Base-by-base conservation (phyloP, 2,113 vertebrate species). In the Dasyurus viverrinus region DNA sequence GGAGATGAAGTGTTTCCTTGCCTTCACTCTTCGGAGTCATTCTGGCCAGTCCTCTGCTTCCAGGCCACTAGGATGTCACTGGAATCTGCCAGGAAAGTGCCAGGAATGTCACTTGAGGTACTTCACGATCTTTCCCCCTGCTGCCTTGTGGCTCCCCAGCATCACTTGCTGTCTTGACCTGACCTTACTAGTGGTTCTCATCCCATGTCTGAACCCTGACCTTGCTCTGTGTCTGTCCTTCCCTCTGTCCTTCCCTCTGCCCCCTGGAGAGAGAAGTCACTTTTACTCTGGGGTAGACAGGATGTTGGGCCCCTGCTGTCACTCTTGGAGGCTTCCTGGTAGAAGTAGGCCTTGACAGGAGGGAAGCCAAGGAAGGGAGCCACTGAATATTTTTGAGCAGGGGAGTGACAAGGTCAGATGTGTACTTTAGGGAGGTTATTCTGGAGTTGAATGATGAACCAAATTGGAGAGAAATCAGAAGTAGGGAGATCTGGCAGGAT, bases 101-200 rank as follows among this genome's bases (percentile, higher is more conserved):
- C 50, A 50, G 50, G 50, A 50, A 26, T 52, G 9, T 8, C 46
- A 22, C 53, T 94, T 90, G 53, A 23, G 50, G 93, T 53, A 90
- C 84, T 50, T 16, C 2, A 24, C 42, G 0, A 46, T 53, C 46
- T 54, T 46, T 89, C 42, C 47, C 54, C 47, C 11, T 53, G 52
- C 92, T 93, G 42, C 90, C 94, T 90, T 90, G 47, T 90, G 90
- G 27, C 14, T 27, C 47, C 16, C 92, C 92, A 54, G 91, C 55
- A 48, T 89, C 92, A 53, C 68, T 26, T 25, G 19, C 8, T 53
- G 55, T 30, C 30, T 68, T 68, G 60, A 30, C 30, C 4, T 68
- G 60, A 68, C 60, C 30, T 19, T 68, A 36, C 12, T 19, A 16
- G 2, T 36, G 9, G 26, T 36, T 36, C 36, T 68, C 10, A 68